phyloP scores from a whole-genome alignment of 2,888 invertebrate species.

The Idaea biselata region DNA sequence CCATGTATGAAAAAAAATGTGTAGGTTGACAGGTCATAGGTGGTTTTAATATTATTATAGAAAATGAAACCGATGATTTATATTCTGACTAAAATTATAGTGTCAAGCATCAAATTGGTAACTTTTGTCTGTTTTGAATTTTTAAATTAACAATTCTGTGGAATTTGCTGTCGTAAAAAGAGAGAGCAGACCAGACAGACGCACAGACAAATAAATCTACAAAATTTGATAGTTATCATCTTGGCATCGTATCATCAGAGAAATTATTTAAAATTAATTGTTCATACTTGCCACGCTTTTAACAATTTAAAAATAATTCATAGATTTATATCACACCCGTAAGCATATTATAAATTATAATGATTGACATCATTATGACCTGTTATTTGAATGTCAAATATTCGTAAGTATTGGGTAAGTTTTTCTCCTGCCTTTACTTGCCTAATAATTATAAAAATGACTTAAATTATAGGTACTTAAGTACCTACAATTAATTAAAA shows the following conservation, averaged over 20 bases:
- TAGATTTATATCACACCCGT: constrained; percentile 4
- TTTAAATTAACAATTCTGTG: neutral
- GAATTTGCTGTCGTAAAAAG: neutral
- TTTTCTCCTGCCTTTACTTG: neutral
- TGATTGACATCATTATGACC: constrained; percentile 12
- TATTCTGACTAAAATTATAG: neutral
- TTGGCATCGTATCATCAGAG: neutral
- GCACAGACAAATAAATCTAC: neutral
- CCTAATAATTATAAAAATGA: neutral
- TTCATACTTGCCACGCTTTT: neutral
- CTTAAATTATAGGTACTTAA: neutral
- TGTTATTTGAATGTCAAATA: constrained; percentile 14
- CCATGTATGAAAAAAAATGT: constrained; percentile 5
- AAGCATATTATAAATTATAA: constrained; percentile 2
- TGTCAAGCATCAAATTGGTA: neutral
- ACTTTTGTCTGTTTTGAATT: neutral
- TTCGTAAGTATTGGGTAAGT: neutral
- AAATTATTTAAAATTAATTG: neutral
- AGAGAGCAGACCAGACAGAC: neutral
- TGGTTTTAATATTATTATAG: constrained; percentile 19
- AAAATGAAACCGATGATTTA: constrained; percentile 7
- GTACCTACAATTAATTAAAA: too few relatives aligned
- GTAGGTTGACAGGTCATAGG: constrained; percentile 14
- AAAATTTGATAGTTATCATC: neutral
- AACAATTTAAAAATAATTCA: constrained; percentile 2